These are phyloP conservation scores for Illadopsis cleaveri DNA, from an alignment of 2,113 vertebrate genomes.

Conservation along the genomic window DNA sequence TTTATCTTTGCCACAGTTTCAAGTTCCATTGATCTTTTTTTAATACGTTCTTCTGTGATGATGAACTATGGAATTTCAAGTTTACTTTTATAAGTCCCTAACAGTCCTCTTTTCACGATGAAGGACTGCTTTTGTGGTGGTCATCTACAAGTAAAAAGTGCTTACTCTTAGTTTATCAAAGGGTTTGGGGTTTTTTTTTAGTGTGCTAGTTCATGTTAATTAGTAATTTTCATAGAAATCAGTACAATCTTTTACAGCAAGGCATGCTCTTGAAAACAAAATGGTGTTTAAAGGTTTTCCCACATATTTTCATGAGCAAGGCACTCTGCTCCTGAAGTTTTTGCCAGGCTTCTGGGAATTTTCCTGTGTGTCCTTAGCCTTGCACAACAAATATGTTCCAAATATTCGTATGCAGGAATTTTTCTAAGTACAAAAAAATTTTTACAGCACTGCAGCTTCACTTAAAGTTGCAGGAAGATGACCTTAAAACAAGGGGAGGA, in stretches of 20 bases:
- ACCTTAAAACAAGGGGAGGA: not conserved
- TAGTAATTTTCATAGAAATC: not conserved
- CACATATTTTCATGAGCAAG: not conserved
- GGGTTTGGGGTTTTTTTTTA: fast-evolving
- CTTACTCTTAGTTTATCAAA: not conserved
- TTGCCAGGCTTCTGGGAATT: not conserved
- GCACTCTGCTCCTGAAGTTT: not conserved
- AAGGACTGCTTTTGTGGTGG: not conserved
- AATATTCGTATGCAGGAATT: not conserved
- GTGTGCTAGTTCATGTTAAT: not conserved
- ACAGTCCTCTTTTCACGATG: not conserved
- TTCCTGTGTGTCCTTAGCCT: not conserved
- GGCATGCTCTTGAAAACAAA: not conserved
- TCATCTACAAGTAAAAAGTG: not conserved
- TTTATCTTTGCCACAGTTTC: not conserved
- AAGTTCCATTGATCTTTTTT: not conserved
- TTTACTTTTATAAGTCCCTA: not conserved
- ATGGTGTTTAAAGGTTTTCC: not conserved
- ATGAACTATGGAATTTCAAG: not conserved
- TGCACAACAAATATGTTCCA: not conserved
- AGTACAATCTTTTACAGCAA: not conserved
- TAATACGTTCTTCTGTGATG: not conserved
- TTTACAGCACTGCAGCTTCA: not conserved
- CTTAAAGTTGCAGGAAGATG: not conserved
- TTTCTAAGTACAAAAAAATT: not conserved